Conservation (phyloP, 2,113 vertebrate species). For the Morphnarchus princeps region DNA sequence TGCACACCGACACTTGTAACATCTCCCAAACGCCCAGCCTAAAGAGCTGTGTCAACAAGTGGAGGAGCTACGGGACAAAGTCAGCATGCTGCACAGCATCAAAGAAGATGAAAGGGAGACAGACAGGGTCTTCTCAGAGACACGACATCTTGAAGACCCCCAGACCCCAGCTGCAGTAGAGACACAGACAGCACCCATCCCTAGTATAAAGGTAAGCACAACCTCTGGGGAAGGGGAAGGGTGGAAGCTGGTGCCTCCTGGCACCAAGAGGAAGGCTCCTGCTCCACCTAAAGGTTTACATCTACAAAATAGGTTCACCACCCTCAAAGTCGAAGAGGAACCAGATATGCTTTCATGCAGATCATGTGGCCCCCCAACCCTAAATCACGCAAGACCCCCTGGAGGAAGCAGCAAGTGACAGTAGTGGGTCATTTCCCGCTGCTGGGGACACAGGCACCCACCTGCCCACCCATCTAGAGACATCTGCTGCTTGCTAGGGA, state of each 20-base stretch:
- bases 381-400: not conserved
- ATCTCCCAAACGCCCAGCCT: not conserved
- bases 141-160: not conserved
- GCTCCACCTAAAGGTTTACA: not conserved
- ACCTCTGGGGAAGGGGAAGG: not conserved
- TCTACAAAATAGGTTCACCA: not conserved
- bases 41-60: not conserved
- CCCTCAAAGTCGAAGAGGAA: not conserved
- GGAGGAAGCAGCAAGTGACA: not conserved
- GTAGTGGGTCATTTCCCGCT: not conserved
- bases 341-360: not conserved
- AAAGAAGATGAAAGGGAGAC: not conserved
- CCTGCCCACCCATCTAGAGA: not conserved
- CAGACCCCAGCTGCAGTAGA: not conserved
- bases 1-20: not conserved
- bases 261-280: not conserved
- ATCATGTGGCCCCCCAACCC: not conserved
- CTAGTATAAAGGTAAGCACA: accelerated
- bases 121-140: not conserved
- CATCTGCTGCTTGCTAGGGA: not conserved
- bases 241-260: not conserved
- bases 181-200: not conserved
- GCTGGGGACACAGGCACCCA: not conserved
- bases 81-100: not conserved
- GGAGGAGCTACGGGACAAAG: not conserved